Evolutionary conservation across 2,888 invertebrate genomes (phyloP).

Genomic region (Aphodius granarius): DNA sequence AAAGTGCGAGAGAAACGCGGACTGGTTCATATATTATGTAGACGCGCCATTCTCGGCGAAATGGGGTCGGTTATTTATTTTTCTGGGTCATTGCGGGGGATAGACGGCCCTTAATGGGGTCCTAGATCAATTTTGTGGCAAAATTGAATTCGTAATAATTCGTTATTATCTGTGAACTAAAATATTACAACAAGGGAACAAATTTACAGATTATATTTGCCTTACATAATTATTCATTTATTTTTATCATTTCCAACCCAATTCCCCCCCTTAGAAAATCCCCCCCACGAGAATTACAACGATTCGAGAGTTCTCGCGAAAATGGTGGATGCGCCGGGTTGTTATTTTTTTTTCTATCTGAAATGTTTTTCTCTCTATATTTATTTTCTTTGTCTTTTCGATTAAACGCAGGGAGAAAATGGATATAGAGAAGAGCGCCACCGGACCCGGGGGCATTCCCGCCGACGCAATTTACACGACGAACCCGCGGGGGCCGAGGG

Average conservation of each 20-base stretch:
- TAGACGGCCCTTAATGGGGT: neutral
- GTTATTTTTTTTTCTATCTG: no score
- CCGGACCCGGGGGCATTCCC: slow-evolving; percentile 63
- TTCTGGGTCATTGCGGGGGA: neutral
- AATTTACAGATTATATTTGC: no score
- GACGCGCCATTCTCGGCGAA: neutral
- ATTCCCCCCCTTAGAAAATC: neutral
- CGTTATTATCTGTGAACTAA: no score
- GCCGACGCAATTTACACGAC: slow-evolving; percentile 77
- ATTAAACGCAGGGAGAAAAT: slow-evolving; percentile 47
- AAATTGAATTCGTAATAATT: neutral
- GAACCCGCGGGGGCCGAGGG: slow-evolving; percentile 38
- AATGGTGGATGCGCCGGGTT: neutral
- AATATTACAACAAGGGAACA: no score
- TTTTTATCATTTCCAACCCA: neutral
- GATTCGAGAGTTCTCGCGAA: neutral
- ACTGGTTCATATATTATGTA: neutral
- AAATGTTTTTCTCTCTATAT: neutral
- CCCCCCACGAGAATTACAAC: neutral
- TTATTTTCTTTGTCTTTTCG: slow-evolving; percentile 1
- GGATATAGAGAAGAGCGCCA: slow-evolving; percentile 54
- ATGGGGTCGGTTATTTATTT: neutral
- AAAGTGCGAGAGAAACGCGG: neutral
- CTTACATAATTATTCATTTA: neutral
- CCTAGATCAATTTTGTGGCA: neutral